Evolutionary conservation across 2,797 vertebrate species (phyloP).

Genomic region (Urocyon cinereoargenteus): DNA sequence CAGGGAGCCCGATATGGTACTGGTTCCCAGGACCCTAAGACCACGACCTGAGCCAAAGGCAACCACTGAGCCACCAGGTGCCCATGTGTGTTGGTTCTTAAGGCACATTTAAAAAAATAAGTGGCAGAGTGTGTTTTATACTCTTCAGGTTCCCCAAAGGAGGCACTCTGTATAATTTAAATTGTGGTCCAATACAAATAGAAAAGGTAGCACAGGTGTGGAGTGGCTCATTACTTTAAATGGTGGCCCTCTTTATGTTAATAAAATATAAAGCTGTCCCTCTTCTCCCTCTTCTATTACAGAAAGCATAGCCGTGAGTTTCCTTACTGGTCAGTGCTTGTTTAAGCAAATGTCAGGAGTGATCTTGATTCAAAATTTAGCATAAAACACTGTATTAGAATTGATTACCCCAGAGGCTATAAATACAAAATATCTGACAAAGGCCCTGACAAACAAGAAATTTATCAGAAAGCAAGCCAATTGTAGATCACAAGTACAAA

Average conservation of each 20-base stretch:
- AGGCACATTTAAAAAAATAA: background rate
- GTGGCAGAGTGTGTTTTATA: background rate
- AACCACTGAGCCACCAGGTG: too few species aligned
- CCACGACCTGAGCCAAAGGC: too few species aligned
- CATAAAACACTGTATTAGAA: constrained; percentile 69
- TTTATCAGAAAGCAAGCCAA: constrained; percentile 81
- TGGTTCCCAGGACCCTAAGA: too few species aligned
- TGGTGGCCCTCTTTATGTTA: background rate
- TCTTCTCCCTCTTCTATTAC: background rate
- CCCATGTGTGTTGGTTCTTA: background rate
- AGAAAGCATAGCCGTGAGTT: background rate
- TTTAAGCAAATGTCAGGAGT: constrained; percentile 73
- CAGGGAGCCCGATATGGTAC: too few species aligned
- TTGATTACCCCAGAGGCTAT: constrained; percentile 72
- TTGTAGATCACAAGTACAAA: constrained; percentile 68
- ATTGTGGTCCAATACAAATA: background rate
- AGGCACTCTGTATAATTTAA: background rate
- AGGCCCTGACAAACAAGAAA: constrained; percentile 76
- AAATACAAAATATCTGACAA: constrained; percentile 78
- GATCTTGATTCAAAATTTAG: constrained; percentile 74
- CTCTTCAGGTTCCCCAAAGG: background rate
- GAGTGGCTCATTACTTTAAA: background rate
- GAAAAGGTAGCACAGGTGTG: background rate
- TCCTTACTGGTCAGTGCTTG: constrained; percentile 28
- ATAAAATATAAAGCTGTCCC: background rate